Conservation (phyloP, 2,888 invertebrate genomes). For the Litoditis marina region DNA sequence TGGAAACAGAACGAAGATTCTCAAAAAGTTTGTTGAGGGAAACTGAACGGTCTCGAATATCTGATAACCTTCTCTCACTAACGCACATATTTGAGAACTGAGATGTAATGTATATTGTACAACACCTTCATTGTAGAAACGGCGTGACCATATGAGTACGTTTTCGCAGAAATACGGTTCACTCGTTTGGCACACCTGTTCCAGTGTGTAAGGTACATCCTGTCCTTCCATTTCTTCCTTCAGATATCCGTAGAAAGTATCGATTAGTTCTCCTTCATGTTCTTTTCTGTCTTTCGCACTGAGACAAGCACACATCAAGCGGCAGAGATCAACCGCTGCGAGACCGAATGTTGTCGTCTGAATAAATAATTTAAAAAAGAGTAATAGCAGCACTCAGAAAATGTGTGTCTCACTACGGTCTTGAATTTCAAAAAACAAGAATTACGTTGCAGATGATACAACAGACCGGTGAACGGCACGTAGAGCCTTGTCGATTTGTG, state of each 20-base stretch:
- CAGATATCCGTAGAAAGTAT: slow-evolving; percentile 34
- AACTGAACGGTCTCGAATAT: background rate
- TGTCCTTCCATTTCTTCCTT: slow-evolving; percentile 20
- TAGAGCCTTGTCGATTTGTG: too few species aligned
- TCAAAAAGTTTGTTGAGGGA: background rate
- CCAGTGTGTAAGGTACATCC: slow-evolving; percentile 26
- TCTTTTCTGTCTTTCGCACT: slow-evolving; percentile 25
- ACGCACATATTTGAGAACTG: too few species aligned
- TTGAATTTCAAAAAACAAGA: too few species aligned
- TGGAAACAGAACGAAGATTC: background rate
- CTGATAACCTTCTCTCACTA: too few species aligned
- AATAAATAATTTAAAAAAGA: too few species aligned
- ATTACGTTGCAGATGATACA: too few species aligned
- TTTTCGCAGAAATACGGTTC: too few species aligned
- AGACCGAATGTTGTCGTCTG: slow-evolving; percentile 29
- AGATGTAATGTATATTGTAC: too few species aligned
- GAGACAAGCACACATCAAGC: slow-evolving; percentile 26
- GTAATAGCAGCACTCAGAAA: background rate
- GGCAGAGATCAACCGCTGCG: slow-evolving; percentile 30
- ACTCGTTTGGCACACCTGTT: slow-evolving; percentile 18
- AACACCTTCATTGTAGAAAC: too few species aligned
- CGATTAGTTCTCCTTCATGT: slow-evolving; percentile 24
- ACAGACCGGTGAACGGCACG: too few species aligned
- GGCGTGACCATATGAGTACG: too few species aligned
- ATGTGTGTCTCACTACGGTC: too few species aligned